Base-by-base conservation (phyloP, 2,888 invertebrate species). In the Drosophila leonis region DNA sequence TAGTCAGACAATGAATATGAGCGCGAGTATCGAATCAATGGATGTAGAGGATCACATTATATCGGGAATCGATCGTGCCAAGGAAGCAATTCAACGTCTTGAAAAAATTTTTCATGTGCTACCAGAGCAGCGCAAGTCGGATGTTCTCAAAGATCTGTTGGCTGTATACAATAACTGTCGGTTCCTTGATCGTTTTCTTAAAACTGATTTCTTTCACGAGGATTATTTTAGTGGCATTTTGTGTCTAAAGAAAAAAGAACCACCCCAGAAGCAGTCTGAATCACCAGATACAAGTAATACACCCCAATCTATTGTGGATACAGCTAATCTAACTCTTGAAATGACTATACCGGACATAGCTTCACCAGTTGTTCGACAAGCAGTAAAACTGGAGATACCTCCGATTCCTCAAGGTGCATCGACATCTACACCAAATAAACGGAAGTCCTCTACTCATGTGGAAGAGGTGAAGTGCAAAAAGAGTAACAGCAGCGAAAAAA, bases 141-240 rank as follows among this genome's bases (percentile, higher is more conserved):
- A 95, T 93, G 95, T 97, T 31, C 96, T 97, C 95, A 95, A 96
- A 80, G 96, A 97, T 92, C 93, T 98, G 49, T 93, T 98, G 68
- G 95, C 95, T 88, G 95, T 97, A 48, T 97, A 97, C 91, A 97
- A 97, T 91, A 97, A 97, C 91, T 97, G 97, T 90, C 95, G 97
- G 81, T 97, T 96, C 90, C 94, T 98, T 92, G 98, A 98, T 93
- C 96, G 96, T 81, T 94, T 97, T 65, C 96, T 98, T 94, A 96
- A 96, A 55, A 97, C 98, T 0, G 95, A 96, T 5, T 97, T 97
- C 93, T 98, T 98, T 93, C 96, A 97, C 79, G 97, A 96, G 88
- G 95, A 95, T 89, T 95, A 97, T 92, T 97, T 97, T 92, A 94
- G 95, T 94, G 96, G 96, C 49, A 93, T 97, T 2, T 91, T 97